Base-by-base conservation (phyloP, 1,140 invertebrate species). In the Drosophila albomicans region DNA sequence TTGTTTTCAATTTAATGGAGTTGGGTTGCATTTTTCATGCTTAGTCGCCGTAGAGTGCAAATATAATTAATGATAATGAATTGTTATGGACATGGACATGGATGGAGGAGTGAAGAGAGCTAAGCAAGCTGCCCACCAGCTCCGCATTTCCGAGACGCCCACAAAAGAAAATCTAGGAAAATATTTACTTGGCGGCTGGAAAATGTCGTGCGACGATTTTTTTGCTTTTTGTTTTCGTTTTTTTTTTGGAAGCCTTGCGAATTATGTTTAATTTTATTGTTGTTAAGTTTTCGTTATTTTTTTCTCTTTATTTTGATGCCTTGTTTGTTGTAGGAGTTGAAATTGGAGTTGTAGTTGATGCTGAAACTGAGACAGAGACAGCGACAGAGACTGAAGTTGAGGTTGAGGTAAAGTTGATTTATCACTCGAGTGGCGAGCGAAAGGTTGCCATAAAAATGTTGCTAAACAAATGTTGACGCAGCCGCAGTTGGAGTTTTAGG, bases 11-110 rank as follows among this genome's bases (percentile, higher is more conserved):
- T 86, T 86, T 86, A 79, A 86, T 87, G 82, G 79, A 79, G 75
- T 79, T 79, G 77, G 77, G 67, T 64, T 56, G 64, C 79, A 88
- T 88, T 88, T 90, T 88, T 85, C 80, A 88, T 89, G 86, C 63
- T 65, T 64, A 57, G 58, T 38, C 57, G 54, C 59, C 51, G 38
- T 57, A 30, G 78, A 85, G 78, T 89, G 85, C 84, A 87, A 88
- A 80, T 88, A 89, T 88, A 87, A 88, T 87, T 87, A 88, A 88
- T 87, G 85, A 87, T 88, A 87, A 87, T 88, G 84, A 88, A 88
- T 88, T 87, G 82, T 89, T 89, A 84, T 87, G 85, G 70, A 48
- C 63, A 73, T 46, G 57, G 65, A 38, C 7, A 48, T 25, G 25
- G 43, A 25, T 25, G 20, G 20, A 25, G 20, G 20, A 25, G 20